Conservation (phyloP, 2,113 vertebrate species). For the Isichthys henryi region DNA sequence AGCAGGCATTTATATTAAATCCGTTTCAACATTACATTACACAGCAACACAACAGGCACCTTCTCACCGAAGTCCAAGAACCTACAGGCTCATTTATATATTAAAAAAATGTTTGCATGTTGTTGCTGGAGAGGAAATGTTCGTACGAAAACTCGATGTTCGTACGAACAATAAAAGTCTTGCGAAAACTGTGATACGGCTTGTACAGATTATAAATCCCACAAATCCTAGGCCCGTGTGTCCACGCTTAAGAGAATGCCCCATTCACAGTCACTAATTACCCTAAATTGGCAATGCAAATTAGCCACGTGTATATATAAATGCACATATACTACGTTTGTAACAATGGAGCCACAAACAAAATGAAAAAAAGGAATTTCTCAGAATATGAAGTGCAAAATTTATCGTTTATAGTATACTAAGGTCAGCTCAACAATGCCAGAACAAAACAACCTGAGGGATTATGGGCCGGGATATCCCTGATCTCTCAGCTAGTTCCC, state of each 20-base stretch:
- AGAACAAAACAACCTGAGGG: not conserved
- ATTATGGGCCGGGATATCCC: not conserved
- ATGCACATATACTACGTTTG: not conserved
- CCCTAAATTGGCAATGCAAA: not conserved
- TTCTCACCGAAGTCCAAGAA: not conserved
- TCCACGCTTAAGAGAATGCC: not conserved
- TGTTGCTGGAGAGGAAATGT: not conserved
- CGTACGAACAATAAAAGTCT: not conserved
- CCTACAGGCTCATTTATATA: not conserved
- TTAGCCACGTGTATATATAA: not conserved
- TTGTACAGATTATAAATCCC: not conserved
- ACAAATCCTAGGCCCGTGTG: not conserved
- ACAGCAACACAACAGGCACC: not conserved
- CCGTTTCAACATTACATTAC: not conserved
- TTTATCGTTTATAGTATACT: not conserved
- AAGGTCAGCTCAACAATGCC: not conserved
- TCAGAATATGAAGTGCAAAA: not conserved
- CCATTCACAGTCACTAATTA: not conserved
- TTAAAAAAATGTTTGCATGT: not conserved
- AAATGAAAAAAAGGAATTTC: not conserved
- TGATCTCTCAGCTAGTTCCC: not conserved
- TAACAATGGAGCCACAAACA: not conserved
- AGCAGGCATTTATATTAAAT: not conserved
- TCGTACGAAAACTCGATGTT: not conserved
- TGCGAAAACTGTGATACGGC: not conserved